A percentile compares a stretch with the other conserved stretches of the same genome.
Evolutionary conservation across 2,888 invertebrate genomes (phyloP).

Genomic region (Buathra laborator): DNA sequence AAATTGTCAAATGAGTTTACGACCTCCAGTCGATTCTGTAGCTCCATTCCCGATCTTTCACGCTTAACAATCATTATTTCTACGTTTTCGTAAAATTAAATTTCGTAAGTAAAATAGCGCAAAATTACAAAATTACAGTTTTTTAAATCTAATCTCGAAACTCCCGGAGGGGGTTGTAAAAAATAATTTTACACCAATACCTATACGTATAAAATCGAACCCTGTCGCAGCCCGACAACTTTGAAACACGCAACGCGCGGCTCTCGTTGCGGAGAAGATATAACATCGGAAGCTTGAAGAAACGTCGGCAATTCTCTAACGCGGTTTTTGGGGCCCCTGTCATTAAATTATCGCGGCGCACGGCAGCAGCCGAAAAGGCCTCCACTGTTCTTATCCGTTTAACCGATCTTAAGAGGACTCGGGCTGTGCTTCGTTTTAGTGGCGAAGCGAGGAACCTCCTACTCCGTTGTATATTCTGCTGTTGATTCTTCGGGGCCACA

Average conservation of each 20-base stretch:
- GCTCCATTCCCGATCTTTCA: not conserved
- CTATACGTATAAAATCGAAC: not conserved
- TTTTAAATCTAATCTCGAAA: not conserved
- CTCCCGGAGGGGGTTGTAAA: not conserved
- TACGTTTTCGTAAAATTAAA: not conserved
- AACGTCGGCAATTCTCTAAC: slow-evolving; percentile 55
- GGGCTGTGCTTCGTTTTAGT: slow-evolving; percentile 46
- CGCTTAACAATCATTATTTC: not conserved
- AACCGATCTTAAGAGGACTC: slow-evolving; percentile 58
- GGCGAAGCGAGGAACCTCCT: slow-evolving; percentile 46
- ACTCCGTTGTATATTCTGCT: not conserved
- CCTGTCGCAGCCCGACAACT: not conserved
- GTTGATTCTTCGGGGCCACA: slow-evolving; percentile 2
- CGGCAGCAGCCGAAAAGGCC: slow-evolving; percentile 52
- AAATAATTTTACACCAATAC: not conserved
- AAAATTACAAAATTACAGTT: too few relatives aligned
- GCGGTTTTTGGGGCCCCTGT: slow-evolving; percentile 50
- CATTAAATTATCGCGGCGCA: slow-evolving; percentile 64
- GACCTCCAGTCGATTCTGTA: not conserved
- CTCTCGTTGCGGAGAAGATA: not conserved
- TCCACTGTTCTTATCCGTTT: slow-evolving; percentile 56
- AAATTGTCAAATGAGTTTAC: not conserved
- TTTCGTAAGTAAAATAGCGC: too few relatives aligned
- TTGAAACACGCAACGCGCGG: slow-evolving; percentile 1
- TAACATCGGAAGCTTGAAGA: slow-evolving; percentile 39